These are phyloP conservation scores for Gymnocheta viridis DNA, from an alignment of 2,888 invertebrate species.

Conservation along the genomic window DNA sequence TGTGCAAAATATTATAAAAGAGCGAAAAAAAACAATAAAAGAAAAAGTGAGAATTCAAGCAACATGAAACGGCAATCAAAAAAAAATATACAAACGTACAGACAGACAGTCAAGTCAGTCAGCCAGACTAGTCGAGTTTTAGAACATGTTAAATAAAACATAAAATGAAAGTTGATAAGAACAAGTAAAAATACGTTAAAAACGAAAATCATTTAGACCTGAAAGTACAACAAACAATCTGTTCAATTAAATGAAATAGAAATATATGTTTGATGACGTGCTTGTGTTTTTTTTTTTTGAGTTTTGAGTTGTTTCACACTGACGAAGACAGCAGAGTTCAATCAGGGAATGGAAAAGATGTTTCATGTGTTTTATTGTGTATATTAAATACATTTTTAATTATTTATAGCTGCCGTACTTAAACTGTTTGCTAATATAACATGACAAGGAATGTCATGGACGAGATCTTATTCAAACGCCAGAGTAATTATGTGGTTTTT, in stretches of 20 bases:
- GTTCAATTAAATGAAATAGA: background rate
- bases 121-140: background rate
- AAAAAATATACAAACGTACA: background rate
- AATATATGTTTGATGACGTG: background rate
- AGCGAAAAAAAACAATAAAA: background rate
- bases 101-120: background rate
- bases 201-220: slow-evolving; percentile 48
- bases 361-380: background rate
- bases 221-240: slow-evolving; percentile 3
- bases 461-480: too few species aligned
- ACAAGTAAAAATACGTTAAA: slow-evolving; percentile 32
- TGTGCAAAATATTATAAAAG: background rate
- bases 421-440: too few species aligned
- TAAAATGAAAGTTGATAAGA: slow-evolving; percentile 42
- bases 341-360: background rate
- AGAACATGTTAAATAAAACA: slow-evolving; percentile 19
- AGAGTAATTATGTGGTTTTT: too few species aligned
- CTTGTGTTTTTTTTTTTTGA: background rate
- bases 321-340: slow-evolving; percentile 13
- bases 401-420: too few species aligned
- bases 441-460: too few species aligned
- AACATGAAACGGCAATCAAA: background rate
- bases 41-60: background rate
- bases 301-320: background rate
- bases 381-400: too few species aligned